Base-by-base conservation (phyloP, 64 coral and sea anemone genomes). In the Astreopora myriophthalma region DNA sequence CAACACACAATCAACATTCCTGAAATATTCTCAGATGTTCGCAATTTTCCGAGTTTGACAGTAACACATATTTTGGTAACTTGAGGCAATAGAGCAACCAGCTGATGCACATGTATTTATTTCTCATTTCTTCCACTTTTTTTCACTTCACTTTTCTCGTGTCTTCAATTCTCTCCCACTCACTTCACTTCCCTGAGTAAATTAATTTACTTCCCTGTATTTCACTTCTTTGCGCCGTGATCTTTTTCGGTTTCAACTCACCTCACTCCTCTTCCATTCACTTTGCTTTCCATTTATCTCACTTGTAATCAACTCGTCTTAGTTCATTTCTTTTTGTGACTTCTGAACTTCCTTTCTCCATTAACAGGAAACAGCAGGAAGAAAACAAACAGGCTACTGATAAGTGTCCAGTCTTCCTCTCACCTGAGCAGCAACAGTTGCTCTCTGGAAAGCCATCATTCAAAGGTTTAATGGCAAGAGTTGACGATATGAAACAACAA, bases 391-490 rank as follows among this genome's bases (percentile, higher is more conserved):
- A 89, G 48, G 58, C 13, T 63, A 71, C 75, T 64, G 91, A 96
- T 14, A 61, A 87, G 85, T 51, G 62, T 3, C 95, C 95, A 49
- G 87, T 94, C 87, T 96, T 96, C 66, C 81, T 96, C 14, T 96
- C 95, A 36, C 34, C 74, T 60, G 73, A 93, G 19, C 91, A 96
- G 61, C 91, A 96, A 63, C 77, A 96, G 33, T 73, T 96, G 72
- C 88, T 96, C 17, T 96, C 95, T 85, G 95, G 87, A 33, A 96
- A 93, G 63, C 91, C 95, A 28, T 67, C 91, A 37, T 67, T 93
- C 10, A 90, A 88, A 93, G 79, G 82, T 19, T 29, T 90, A 5
- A 48, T 85, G 71, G 95, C 93, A 22, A 76, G 48, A 46, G 63
- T 93, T 35, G 24, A 49, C 1, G 51, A 69, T 11, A 31, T 86